A percentile compares a stretch with the other conserved stretches of the same genome.
Evolutionary conservation across 1,140 invertebrate genomes (phyloP).

Genomic region (Pachyrhynchus sulphureomaculatus): DNA sequence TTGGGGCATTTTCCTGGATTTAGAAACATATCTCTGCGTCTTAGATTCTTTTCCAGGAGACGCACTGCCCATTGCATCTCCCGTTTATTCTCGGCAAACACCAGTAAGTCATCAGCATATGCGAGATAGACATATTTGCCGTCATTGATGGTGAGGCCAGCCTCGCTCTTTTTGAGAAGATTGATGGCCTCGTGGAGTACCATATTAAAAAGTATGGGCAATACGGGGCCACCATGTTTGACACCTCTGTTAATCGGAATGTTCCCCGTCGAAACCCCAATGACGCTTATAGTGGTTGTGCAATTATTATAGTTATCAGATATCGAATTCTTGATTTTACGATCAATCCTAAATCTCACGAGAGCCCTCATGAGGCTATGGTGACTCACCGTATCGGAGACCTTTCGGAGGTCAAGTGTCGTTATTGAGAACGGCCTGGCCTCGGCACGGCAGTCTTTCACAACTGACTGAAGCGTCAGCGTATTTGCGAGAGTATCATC

Average conservation of each 20-base stretch:
- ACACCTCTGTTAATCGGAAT: no score
- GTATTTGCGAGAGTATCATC: constrained; percentile 31
- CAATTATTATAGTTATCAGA: constrained; percentile 33
- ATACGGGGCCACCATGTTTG: constrained; percentile 56
- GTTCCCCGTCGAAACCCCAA: constrained; percentile 17
- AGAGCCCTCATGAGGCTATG: constrained; percentile 39
- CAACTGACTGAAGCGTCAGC: constrained; percentile 13
- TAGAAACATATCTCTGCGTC: no score
- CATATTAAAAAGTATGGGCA: constrained; percentile 55
- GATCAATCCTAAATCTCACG: neutral
- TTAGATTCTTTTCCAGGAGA: neutral
- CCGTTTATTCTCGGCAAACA: no score
- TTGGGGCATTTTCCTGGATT: no score
- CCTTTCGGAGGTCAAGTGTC: constrained; percentile 46
- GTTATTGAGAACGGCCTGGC: constrained; percentile 31
- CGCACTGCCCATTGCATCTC: constrained; percentile 30
- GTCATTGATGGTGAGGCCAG: no score
- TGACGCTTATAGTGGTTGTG: constrained; percentile 35
- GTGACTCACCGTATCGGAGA: constrained; percentile 51
- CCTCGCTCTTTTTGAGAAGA: no score
- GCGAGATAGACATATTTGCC: constrained; percentile 44
- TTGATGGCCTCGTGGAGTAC: constrained; percentile 47
- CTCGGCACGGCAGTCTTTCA: neutral
- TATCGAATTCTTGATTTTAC: constrained; percentile 29
- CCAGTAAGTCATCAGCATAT: constrained; percentile 52